Conservation (phyloP, 2,113 vertebrate genomes). For the Miniopterus natalensis region DNA sequence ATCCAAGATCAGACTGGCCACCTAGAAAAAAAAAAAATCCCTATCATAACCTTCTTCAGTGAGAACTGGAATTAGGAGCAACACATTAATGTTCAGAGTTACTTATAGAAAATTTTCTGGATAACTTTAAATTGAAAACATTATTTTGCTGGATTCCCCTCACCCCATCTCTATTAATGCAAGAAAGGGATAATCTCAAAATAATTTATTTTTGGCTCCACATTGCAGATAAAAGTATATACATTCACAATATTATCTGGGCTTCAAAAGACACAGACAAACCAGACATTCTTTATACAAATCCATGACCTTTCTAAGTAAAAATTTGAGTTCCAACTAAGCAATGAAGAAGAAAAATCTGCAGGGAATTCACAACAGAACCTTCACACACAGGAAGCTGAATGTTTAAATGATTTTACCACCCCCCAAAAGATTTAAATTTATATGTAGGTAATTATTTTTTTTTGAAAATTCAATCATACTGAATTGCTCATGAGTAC, state of each 20-base stretch:
- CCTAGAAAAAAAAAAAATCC: conserved; percentile 84
- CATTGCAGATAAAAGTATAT: not conserved
- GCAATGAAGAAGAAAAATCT: conserved; percentile 35
- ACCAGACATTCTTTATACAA: conserved; percentile 22
- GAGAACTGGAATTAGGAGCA: conserved; percentile 27
- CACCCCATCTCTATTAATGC: not conserved
- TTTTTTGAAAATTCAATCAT: conserved; percentile 38
- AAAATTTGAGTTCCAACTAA: conserved; percentile 40
- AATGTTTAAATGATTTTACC: not conserved
- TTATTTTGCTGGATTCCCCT: conserved; percentile 49
- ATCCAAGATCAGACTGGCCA: conserved; percentile 94
- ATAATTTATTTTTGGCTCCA: conserved; percentile 38
- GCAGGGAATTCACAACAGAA: conserved; percentile 32
- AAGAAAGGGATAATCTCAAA: conserved; percentile 31
- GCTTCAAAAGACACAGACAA: conserved; percentile 22
- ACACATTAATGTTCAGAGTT: conserved; percentile 6
- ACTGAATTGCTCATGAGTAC: not conserved
- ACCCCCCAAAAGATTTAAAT: not conserved
- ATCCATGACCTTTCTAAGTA: not conserved
- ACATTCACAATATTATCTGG: not conserved
- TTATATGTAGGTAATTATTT: not conserved
- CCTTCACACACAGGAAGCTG: not conserved
- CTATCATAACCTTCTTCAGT: conserved; percentile 58
- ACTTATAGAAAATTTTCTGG: conserved; percentile 67
- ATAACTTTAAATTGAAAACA: conserved; percentile 68